Percentiles rank a stretch among this genome's conserved stretches.
Conservation (phyloP, 2,888 invertebrate species). For the Caprella mutica region DNA sequence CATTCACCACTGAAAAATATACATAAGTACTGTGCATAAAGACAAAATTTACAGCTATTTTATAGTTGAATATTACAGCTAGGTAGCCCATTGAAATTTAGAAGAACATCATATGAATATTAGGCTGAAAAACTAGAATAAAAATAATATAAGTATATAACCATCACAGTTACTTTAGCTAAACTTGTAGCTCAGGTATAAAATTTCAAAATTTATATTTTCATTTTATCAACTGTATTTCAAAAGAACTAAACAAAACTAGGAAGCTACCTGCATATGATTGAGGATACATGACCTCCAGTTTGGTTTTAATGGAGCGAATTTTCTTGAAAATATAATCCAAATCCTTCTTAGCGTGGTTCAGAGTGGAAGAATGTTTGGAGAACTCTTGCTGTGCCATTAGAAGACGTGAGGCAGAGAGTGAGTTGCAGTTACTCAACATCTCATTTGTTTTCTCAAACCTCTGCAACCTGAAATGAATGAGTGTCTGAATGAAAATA, state of each 20-base stretch:
- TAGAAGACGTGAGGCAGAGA: constrained; percentile 78
- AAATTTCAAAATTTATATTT: no score
- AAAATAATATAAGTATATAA: no score
- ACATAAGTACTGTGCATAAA: no score
- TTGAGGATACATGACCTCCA: constrained; percentile 45
- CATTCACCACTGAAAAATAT: no score
- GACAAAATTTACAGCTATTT: no score
- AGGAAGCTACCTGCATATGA: constrained; percentile 36
- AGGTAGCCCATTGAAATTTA: no score
- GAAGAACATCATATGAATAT: no score
- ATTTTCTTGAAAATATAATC: constrained; percentile 90
- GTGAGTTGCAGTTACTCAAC: constrained; percentile 88
- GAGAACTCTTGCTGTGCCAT: constrained; percentile 78
- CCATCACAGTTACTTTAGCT: no score
- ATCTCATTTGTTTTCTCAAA: constrained; percentile 99
- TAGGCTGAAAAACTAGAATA: no score
- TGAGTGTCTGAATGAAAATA: background rate
- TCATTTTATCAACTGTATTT: background rate
- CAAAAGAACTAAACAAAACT: background rate
- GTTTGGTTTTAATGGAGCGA: constrained; percentile 64
- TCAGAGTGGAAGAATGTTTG: constrained; percentile 70
- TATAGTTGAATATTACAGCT: no score
- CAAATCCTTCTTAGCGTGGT: constrained; percentile 87
- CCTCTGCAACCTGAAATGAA: constrained; percentile 63
- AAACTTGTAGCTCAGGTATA: no score